Evolutionary conservation across 2,888 invertebrate species (phyloP).

Genomic region (Himalopsyche tibetana): DNA sequence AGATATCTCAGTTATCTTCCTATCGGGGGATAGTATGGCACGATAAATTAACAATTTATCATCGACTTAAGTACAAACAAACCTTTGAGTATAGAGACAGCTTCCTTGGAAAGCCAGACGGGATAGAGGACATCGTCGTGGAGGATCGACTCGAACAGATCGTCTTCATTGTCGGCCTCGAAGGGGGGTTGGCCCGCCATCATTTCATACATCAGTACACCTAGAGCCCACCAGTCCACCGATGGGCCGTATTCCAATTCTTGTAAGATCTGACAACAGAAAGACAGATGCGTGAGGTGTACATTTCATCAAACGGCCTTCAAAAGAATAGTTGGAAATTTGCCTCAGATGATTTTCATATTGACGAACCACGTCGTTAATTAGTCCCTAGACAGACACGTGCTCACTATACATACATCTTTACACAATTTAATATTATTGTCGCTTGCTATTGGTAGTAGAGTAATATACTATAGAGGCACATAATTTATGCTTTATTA

Average conservation of each 20-base stretch:
- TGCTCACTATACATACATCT: too few relatives aligned
- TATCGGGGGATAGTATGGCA: too few relatives aligned
- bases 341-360: background rate
- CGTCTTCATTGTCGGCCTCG: constrained; percentile 99
- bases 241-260: constrained; percentile 94
- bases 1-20: too few relatives aligned
- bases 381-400: too few relatives aligned
- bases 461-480: too few relatives aligned
- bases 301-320: background rate
- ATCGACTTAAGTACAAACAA: background rate
- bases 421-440: too few relatives aligned
- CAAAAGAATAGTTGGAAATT: background rate
- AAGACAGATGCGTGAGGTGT: background rate
- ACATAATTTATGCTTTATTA: too few relatives aligned
- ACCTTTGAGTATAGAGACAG: constrained; percentile 92
- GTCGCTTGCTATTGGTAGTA: too few relatives aligned
- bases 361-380: background rate
- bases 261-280: constrained; percentile 83
- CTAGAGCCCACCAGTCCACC: constrained; percentile 98
- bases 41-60: background rate
- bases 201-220: constrained; percentile 99
- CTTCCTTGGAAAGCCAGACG: constrained; percentile 95
- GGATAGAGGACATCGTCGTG: constrained; percentile 99
- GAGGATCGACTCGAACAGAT: constrained; percentile 98
- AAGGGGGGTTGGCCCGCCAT: constrained; percentile 99